Percentiles rank a stretch among this genome's conserved stretches.
Conservation (phyloP, 1,140 invertebrate species). For the Eriosoma lanigerum region DNA sequence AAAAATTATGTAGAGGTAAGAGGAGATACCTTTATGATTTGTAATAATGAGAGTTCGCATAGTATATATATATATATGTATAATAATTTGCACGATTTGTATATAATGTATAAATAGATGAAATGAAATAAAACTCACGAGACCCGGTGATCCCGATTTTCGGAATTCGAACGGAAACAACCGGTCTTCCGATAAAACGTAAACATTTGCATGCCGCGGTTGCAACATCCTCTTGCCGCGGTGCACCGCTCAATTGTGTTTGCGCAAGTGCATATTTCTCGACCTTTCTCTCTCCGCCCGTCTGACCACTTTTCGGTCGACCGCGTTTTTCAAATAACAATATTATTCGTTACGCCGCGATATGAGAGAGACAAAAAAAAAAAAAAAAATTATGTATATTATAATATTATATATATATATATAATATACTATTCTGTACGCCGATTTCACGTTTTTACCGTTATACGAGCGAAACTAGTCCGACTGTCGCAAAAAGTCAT, state of each 20-base stretch:
- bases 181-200: not conserved
- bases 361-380: too few relatives aligned
- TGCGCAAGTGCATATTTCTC: not conserved
- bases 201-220: not conserved
- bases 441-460: too few relatives aligned
- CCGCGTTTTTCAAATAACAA: not conserved
- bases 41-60: not conserved
- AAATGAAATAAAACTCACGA: not conserved
- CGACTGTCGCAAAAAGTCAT: too few relatives aligned
- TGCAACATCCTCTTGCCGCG: not conserved
- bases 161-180: slow-evolving; percentile 27
- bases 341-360: too few relatives aligned
- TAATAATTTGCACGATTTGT: not conserved
- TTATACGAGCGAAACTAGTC: too few relatives aligned
- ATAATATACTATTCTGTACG: too few relatives aligned
- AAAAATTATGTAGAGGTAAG: too few relatives aligned
- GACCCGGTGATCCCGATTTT: slow-evolving; percentile 3
- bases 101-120: too few relatives aligned
- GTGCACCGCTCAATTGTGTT: not conserved
- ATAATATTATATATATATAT: too few relatives aligned
- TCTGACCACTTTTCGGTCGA: not conserved
- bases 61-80: not conserved
- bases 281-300: not conserved
- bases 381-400: too few relatives aligned
- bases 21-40: too few relatives aligned